Percentiles rank a stretch among this genome's conserved stretches.
phyloP scores from a whole-genome alignment of 2,113 vertebrate genomes.

The Malaclemys terrapin region DNA sequence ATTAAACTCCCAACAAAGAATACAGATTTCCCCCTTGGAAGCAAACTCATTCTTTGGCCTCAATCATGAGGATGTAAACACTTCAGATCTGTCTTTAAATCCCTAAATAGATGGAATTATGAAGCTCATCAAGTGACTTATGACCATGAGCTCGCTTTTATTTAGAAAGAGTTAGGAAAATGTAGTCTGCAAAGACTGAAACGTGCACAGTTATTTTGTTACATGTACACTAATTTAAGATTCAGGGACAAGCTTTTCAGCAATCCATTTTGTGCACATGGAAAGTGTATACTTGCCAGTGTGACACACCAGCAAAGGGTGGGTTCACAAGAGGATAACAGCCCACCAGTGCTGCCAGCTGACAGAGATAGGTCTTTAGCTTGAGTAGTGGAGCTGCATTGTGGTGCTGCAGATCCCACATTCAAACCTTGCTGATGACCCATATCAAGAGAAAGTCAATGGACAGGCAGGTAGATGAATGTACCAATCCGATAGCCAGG shows the following conservation, averaged over 20 bases:
- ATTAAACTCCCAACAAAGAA: background rate
- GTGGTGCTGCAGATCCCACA: accelerated
- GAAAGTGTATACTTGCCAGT: background rate
- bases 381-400: background rate
- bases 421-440: background rate
- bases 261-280: background rate
- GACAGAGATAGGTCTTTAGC: background rate
- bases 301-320: accelerated
- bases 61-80: background rate
- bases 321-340: background rate
- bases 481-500: background rate
- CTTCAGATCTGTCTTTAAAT: background rate
- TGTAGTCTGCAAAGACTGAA: background rate
- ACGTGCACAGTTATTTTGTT: accelerated
- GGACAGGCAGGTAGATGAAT: background rate
- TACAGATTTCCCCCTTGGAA: background rate
- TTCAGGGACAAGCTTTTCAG: background rate
- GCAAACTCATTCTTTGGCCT: background rate
- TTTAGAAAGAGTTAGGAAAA: background rate
- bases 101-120: background rate
- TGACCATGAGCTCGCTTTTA: background rate
- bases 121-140: background rate
- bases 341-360: background rate
- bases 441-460: background rate
- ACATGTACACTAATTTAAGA: background rate